These are phyloP conservation scores for Mesochorus sp. DNA, from an alignment of 2,888 invertebrate species.

Conservation along the genomic window DNA sequence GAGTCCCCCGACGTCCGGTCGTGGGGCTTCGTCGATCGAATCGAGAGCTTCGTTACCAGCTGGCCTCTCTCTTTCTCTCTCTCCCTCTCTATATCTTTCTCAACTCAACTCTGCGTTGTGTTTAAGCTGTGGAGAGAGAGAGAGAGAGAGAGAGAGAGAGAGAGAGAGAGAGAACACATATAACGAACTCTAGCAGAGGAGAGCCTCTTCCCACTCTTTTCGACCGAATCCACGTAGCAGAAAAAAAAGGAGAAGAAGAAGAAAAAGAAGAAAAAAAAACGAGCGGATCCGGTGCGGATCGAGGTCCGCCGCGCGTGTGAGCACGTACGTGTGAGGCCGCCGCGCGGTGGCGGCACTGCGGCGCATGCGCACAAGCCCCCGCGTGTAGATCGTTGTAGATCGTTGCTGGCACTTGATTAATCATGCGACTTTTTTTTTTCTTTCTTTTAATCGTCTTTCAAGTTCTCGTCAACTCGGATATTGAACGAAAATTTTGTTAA, in stretches of 20 bases:
- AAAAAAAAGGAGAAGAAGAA: neutral
- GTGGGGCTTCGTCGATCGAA: conserved; percentile 61
- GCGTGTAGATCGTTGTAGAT: too few species aligned
- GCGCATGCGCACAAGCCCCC: conserved; percentile 50
- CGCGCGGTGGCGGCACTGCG: conserved; percentile 37
- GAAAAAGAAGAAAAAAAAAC: neutral
- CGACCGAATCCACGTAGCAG: conserved; percentile 42
- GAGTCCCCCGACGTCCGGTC: conserved; percentile 52
- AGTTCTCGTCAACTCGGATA: neutral
- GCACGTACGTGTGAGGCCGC: neutral
- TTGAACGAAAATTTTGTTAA: neutral
- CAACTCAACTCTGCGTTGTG: conserved; percentile 6
- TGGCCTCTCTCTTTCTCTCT: conserved; percentile 1
- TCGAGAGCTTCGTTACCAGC: conserved; percentile 58
- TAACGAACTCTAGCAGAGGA: neutral
- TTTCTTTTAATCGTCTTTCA: neutral
- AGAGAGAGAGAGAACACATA: too few species aligned
- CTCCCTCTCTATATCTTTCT: neutral
- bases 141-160: too few species aligned
- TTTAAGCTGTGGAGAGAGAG: conserved; percentile 31
- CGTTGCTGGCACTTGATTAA: conserved; percentile 37
- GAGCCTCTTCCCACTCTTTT: conserved; percentile 8
- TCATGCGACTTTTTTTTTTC: conserved; percentile 12
- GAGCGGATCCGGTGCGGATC: conserved; percentile 29
- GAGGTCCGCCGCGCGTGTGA: conserved; percentile 24